Evolutionary conservation across 2,888 invertebrate species (phyloP), one percentile per base, ranked within the genome.

Genomic region (Sinhomidia bicolor): DNA sequence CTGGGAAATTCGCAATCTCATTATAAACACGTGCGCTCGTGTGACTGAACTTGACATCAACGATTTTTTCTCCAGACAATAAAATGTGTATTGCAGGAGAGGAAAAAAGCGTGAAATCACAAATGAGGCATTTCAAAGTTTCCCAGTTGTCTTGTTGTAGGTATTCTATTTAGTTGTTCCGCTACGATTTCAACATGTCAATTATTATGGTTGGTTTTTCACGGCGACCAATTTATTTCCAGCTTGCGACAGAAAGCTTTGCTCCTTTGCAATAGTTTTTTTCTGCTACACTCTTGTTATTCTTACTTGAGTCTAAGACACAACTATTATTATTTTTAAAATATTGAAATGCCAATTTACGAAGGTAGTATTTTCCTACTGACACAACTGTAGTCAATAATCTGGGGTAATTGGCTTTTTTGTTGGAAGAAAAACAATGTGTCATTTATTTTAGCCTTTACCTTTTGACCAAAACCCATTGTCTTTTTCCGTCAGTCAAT

Each of bases 401-500:
- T 23, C 60, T 60, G 14, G 54, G 17, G 7, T 17, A 32, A 36
- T 10, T 68, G 36, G 68, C 68, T 68, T 68, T 9, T 68, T 65
- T n/a, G 14, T 68, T 14, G n/a, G 36, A 20, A 68, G 14, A 36
- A 20, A 32, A 1, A 68, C 68, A 68, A 68, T 68, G 32, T 32
- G 36, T 68, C 68, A 36, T 32, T 68, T 68, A 68, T 6, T 36
- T 7, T 68, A 36, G 26, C 32, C 68, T 36, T 68, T 36, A 68
- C 36, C 68, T 36, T 68, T 41, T 68, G 3, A 4, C 36, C n/a
- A 7, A 36, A 29, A 29, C 32, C 1, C 4, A 29, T n/a, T 68
- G 68, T 36, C 32, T 65, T n/a, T 36, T 17, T 7, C 41, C 7
- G 14, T 26, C n/a, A n/a, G n/a, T n/a, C n/a, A n/a, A n/a, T n/a